Conservation (phyloP, 2,888 invertebrate species). For the Temnothorax ravouxi region DNA sequence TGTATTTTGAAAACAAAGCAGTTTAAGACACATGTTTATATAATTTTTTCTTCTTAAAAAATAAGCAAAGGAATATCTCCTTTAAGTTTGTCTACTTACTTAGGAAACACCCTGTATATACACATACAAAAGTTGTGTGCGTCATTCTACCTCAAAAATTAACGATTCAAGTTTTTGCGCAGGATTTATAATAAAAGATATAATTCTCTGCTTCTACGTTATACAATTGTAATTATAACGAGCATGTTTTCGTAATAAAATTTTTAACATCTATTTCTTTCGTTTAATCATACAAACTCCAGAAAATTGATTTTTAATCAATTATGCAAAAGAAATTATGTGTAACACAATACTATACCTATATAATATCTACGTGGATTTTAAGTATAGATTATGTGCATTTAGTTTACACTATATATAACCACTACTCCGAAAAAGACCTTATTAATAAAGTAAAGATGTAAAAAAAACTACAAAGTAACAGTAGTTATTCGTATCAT, state of each 20-base stretch:
- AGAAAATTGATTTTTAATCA: background rate
- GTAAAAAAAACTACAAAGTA: background rate
- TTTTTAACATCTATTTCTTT: background rate
- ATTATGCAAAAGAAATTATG: slow-evolving; percentile 31
- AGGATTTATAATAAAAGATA: slow-evolving; percentile 7
- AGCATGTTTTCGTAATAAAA: background rate
- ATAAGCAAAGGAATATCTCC: too few relatives aligned
- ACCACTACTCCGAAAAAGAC: slow-evolving; percentile 1
- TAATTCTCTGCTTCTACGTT: background rate
- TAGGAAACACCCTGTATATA: too few relatives aligned
- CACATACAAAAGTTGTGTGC: slow-evolving; percentile 10
- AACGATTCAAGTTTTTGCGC: background rate
- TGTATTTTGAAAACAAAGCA: too few relatives aligned
- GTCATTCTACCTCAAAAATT: background rate
- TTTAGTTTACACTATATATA: background rate
- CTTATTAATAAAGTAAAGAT: background rate
- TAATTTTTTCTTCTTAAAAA: too few relatives aligned
- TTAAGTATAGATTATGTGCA: background rate
- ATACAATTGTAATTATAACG: background rate
- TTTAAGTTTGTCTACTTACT: too few relatives aligned
- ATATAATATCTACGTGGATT: slow-evolving; percentile 3
- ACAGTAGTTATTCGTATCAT: background rate
- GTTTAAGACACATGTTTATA: too few relatives aligned
- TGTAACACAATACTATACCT: background rate
- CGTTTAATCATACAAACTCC: background rate